Percentiles rank a stretch among this genome's conserved stretches.
Conservation (phyloP, 2,113 vertebrate species). For the Coracopsis vasa region DNA sequence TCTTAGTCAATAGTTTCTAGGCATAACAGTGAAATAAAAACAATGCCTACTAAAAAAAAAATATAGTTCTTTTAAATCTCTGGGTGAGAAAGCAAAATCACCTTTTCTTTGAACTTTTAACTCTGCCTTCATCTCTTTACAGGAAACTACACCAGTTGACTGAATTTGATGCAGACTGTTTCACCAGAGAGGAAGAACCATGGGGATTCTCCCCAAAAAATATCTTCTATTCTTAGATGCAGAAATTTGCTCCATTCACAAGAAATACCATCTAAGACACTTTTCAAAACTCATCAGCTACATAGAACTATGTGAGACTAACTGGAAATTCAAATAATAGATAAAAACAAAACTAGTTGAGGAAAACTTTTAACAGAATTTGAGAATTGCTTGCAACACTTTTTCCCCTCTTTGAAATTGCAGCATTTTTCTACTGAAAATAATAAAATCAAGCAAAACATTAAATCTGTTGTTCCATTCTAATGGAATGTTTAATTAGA, state of each 20-base stretch:
- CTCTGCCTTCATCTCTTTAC: neutral
- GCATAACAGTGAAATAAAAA: neutral
- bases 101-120: neutral
- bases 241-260: neutral
- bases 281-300: neutral
- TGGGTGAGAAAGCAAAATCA: neutral
- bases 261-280: neutral
- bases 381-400: neutral
- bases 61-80: neutral
- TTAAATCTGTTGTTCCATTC: neutral
- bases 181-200: neutral
- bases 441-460: neutral
- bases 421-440: neutral
- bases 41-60: neutral
- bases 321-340: neutral
- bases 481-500: neutral
- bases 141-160: neutral
- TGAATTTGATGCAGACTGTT: neutral
- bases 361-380: neutral
- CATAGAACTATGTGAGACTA: neutral
- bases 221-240: neutral
- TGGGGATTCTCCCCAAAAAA: neutral
- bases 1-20: neutral
- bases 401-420: neutral
- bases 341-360: neutral